phyloP scores from a whole-genome alignment of 2,113 vertebrate genomes.

The Bubo bubo region DNA sequence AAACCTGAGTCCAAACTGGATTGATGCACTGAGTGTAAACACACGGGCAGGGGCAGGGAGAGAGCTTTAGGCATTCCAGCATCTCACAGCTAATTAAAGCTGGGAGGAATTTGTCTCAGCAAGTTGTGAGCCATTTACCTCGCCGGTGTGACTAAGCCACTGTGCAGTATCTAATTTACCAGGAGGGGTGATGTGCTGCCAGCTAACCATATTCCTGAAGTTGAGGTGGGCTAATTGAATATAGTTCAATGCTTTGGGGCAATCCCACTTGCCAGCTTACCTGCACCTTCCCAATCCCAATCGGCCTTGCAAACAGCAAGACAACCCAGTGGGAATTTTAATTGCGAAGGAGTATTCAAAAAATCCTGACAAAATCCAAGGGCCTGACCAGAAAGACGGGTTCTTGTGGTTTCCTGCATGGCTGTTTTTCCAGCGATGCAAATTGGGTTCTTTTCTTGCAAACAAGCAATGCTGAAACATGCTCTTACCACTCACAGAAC shows the following conservation, averaged over 20 bases:
- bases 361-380: background rate
- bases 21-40: background rate
- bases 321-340: background rate
- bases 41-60: background rate
- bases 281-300: background rate
- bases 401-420: slow-evolving; percentile 3
- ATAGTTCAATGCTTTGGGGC: background rate
- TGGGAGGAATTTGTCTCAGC: slow-evolving; percentile 44
- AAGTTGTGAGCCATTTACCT: slow-evolving; percentile 33
- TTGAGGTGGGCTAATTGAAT: background rate
- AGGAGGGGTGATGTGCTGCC: slow-evolving; percentile 28
- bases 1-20: slow-evolving; percentile 13
- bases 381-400: background rate
- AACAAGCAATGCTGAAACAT: background rate
- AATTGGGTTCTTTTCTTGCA: background rate
- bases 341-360: background rate
- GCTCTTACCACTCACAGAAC: background rate
- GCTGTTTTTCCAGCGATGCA: background rate
- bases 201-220: background rate
- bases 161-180: background rate
- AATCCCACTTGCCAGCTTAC: background rate
- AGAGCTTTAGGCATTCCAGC: background rate
- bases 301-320: background rate
- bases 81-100: slow-evolving; percentile 26
- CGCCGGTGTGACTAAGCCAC: background rate